Evolutionary conservation across 2,113 vertebrate species (phyloP).

Genomic region (Telmatochromis sp.): DNA sequence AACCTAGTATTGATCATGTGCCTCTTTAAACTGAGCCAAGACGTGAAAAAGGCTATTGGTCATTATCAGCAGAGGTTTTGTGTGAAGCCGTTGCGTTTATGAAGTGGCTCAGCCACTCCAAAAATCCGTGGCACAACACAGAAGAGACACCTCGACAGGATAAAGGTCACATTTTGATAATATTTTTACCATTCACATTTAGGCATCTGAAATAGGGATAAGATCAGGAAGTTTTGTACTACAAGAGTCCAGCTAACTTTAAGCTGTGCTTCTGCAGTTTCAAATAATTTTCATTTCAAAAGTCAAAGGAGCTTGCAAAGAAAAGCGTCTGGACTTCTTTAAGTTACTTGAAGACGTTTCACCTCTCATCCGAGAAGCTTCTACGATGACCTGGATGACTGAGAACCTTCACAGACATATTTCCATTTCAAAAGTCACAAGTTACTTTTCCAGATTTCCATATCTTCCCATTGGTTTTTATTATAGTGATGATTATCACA

Average conservation of each 20-base stretch:
- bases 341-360: no score
- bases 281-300: not conserved
- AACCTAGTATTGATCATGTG: not conserved
- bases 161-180: not conserved
- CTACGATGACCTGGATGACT: no score
- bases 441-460: not conserved
- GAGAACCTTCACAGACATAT: no score
- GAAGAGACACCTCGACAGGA: not conserved
- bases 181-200: not conserved
- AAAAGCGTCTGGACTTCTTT: no score
- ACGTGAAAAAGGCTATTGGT: not conserved
- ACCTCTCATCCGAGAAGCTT: no score
- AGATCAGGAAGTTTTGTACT: not conserved
- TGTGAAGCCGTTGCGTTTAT: not conserved
- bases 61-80: not conserved
- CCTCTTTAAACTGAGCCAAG: not conserved
- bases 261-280: not conserved
- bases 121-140: not conserved
- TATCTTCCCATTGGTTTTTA: not conserved
- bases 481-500: not conserved
- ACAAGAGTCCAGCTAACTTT: not conserved
- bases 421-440: not conserved
- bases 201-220: not conserved
- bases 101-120: not conserved
- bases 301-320: not conserved